Percentiles rank a stretch among this genome's conserved stretches.
Evolutionary conservation across 1,140 invertebrate genomes (phyloP).

Genomic region (Diprion similis): DNA sequence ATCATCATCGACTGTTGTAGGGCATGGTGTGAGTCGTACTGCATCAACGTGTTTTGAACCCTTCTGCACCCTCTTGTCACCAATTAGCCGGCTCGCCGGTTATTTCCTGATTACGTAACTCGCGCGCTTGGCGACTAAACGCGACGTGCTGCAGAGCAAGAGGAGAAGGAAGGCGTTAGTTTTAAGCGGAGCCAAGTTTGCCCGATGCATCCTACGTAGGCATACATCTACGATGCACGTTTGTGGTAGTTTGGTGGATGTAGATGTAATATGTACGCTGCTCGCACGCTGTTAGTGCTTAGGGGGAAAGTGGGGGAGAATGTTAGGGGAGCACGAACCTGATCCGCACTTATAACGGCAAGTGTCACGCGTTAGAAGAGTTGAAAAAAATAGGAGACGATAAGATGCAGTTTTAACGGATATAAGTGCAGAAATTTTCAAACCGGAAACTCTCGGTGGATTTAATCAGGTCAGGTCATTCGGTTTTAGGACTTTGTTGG

Average conservation of each 20-base stretch:
- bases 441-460: too few relatives aligned
- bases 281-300: neutral
- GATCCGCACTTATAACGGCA: neutral
- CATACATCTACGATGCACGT: too few relatives aligned
- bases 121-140: neutral
- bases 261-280: neutral
- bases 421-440: neutral
- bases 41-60: neutral
- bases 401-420: neutral
- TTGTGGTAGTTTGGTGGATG: too few relatives aligned
- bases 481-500: too few relatives aligned
- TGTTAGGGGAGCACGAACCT: neutral
- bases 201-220: too few relatives aligned
- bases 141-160: neutral
- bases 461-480: too few relatives aligned
- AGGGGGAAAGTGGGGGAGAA: neutral
- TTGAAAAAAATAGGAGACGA: neutral
- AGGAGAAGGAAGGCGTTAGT: too few relatives aligned
- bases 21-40: too few relatives aligned
- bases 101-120: constrained; percentile 1
- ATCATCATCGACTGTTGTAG: too few relatives aligned
- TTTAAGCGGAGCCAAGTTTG: neutral
- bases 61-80: neutral
- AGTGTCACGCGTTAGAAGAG: neutral
- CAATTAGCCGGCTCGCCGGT: constrained; percentile 6